Evolutionary conservation across 2,113 vertebrate species (phyloP).

Genomic region (Eretmochelys imbricata): DNA sequence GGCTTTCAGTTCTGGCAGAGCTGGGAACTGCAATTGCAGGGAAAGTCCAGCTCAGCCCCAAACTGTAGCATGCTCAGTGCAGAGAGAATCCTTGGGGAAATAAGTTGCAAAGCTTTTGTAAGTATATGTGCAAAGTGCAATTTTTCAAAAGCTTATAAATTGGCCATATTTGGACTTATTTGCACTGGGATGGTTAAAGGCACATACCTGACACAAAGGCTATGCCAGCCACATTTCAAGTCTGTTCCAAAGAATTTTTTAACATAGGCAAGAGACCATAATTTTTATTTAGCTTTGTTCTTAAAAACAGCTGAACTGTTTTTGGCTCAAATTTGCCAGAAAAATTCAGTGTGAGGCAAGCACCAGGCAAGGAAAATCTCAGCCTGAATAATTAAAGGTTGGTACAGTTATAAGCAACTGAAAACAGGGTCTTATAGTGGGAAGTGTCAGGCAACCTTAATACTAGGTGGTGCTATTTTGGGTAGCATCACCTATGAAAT

Average conservation of each 20-base stretch:
- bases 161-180: not conserved
- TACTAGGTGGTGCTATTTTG: too few species aligned
- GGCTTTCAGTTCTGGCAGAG: not conserved
- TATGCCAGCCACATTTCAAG: not conserved
- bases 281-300: not conserved
- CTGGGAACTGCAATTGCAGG: rapidly evolving
- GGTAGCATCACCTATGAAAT: too few species aligned
- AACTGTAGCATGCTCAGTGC: not conserved
- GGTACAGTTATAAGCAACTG: too few species aligned
- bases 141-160: not conserved
- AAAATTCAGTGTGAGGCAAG: not conserved
- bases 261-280: not conserved
- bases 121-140: not conserved
- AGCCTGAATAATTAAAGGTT: too few species aligned
- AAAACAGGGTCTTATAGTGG: too few species aligned
- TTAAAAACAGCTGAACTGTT: not conserved
- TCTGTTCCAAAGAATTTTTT: not conserved
- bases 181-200: not conserved
- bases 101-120: not conserved
- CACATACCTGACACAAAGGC: not conserved
- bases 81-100: not conserved
- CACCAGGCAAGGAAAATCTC: too few species aligned
- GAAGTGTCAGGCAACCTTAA: too few species aligned
- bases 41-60: not conserved
- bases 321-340: not conserved